These are phyloP conservation scores for Oryzias melastigma DNA, from an alignment of 2,113 vertebrate species.

Conservation along the genomic window DNA sequence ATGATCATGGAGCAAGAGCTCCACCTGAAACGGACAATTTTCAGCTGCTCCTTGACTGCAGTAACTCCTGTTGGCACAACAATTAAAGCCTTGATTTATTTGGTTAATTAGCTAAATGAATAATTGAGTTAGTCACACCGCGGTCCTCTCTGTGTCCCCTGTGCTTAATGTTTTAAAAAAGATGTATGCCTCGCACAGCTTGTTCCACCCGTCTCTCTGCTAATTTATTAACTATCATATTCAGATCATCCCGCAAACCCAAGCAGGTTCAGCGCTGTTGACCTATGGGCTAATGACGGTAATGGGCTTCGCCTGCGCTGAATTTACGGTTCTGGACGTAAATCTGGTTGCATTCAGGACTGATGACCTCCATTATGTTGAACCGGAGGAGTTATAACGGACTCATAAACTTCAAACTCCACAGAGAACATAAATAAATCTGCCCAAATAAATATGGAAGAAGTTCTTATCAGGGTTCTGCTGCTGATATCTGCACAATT, in stretches of 20 bases:
- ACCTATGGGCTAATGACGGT: background rate
- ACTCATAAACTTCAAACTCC: too few relatives aligned
- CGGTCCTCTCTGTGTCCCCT: constrained; percentile 16
- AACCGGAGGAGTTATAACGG: background rate
- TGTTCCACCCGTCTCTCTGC: background rate
- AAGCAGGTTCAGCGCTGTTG: background rate
- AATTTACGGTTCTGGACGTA: background rate
- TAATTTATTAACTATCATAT: background rate
- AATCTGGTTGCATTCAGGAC: background rate
- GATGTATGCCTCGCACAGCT: background rate
- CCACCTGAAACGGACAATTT: constrained; percentile 25
- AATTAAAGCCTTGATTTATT: constrained; percentile 35
- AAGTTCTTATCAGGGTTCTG: too few relatives aligned
- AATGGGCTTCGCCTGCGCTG: background rate
- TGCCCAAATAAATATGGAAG: too few relatives aligned
- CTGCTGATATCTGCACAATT: too few relatives aligned
- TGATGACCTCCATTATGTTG: background rate
- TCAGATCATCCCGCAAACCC: background rate
- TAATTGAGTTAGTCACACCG: constrained; percentile 8
- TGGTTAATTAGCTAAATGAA: constrained; percentile 37
- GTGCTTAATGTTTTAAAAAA: constrained; percentile 1
- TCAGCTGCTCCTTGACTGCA: constrained; percentile 23
- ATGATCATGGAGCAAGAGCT: constrained; percentile 16
- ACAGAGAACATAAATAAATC: too few relatives aligned
- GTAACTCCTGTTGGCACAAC: constrained; percentile 21